Evolutionary conservation across 2,888 invertebrate species (phyloP), one percentile per base, ranked within the genome.

Genomic region (Malthinus seriepunctatus): DNA sequence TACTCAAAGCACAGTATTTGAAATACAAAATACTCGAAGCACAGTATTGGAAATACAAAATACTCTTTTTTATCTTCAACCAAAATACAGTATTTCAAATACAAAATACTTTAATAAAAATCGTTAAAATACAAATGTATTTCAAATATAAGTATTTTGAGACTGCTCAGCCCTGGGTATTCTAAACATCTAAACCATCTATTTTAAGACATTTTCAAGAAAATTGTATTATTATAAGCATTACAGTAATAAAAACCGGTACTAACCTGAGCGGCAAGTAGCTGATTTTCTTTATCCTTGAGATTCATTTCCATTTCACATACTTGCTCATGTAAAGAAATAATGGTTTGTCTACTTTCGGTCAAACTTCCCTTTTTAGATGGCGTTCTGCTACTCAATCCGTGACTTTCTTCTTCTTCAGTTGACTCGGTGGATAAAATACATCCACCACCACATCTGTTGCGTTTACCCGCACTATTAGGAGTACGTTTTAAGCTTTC

Each of bases 401-500:
- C 44, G n/a, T 37, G 12, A 1, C n/a, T 23, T 10, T 66, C 63
- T n/a, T 75, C 75, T 9, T 76, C 76, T 59, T 76, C 75, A 0
- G 75, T 76, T 1, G 76, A 74, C 54, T 71, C 74, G 5, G 68
- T 69, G 7, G 71, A 69, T 11, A 52, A 32, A 15, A 55, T 47
- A 6, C 31, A 15, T 9, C 32, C 49, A 3, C 34, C 34, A 11
- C n/a, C 23, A 34, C 44, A 60, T 39, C 62, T 50, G 45, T 32
- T 39, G 46, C 64, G 31, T 51, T 58, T 80, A 60, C 72, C 76
- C 66, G 80, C 79, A 31, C 79, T 78, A 6, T 79, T 61, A 1
- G 35, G 80, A 78, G 70, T 82, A 68, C 2, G 79, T 80, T 50
- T 81, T 70, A 46, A 80, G 74, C 35, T 82, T 79, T 75, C 79